Evolutionary conservation across 2,888 invertebrate species (phyloP), one percentile per base, ranked within the genome.

Genomic region (Pterostichus madidus): DNA sequence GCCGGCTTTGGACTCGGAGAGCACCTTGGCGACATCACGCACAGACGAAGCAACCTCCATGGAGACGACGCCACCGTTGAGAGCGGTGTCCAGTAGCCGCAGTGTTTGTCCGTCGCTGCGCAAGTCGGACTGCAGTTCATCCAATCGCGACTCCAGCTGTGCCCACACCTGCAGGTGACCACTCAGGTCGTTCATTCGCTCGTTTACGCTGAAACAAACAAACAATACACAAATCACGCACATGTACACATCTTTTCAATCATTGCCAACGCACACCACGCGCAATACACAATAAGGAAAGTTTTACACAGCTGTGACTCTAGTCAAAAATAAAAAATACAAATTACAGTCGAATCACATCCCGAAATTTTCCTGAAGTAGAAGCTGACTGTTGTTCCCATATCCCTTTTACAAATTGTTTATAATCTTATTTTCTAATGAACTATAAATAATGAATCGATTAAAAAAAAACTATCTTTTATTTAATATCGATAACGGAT

Each of bases 101-200:
- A 93, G 89, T 8, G 92, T 93, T 86, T 92, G 91, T 86, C 92
- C 92, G 89, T 96, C 96, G 85, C 95, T 94, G 39, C 94, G 92
- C 76, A 96, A 89, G 35, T 95, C 96, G 76, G 93, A 93, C 87
- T 95, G 95, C 84, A 96, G 92, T 88, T 96, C 96, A 13, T 94
- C 93, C 80, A 96, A 90, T 8, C 96, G 94, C 83, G 92, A 92
- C 88, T 95, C 95, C 90, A 96, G 93, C 88, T 96, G 95, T 80
- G 93, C 93, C 95, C 95, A 95, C 39, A 93, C 93, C 85, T 92
- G 92, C 71, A 95, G 92, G 10, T 95, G 93, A 85, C 93, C 93
- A 87, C 95, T 95, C 83, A 96, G 90, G 85, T 93, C 93, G 85
- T 94, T 92, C 87, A 96, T 90, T 88, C 95, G 94, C 86, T 93